Percentiles rank a stretch among this genome's conserved stretches.
phyloP scores from a whole-genome alignment of 2,888 invertebrate genomes.

The Drosophila putrida region DNA sequence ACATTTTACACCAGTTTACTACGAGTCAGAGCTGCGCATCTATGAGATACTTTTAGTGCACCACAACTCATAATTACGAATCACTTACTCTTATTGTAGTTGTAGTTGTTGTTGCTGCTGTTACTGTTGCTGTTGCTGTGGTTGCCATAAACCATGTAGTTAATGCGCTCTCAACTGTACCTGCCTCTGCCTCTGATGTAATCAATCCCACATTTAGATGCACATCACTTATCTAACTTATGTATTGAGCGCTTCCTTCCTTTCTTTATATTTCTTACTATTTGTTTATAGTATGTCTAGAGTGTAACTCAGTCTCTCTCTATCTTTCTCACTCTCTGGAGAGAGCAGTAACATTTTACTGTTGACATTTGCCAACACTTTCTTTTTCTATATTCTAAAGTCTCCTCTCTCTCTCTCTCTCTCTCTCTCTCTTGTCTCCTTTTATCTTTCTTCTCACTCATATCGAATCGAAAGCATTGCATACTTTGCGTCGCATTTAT shows the following conservation, averaged over 20 bases:
- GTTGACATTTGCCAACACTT: no score
- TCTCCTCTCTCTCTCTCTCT: no score
- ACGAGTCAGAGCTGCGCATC: constrained; percentile 32
- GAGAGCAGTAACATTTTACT: background rate
- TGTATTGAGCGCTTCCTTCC: background rate
- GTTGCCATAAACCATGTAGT: constrained; percentile 11
- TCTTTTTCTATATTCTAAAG: no score
- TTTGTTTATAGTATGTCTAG: background rate
- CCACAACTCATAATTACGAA: constrained; percentile 36
- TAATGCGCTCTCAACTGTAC: constrained; percentile 17
- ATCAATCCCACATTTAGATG: constrained; percentile 17
- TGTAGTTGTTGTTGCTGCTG: constrained; percentile 8
- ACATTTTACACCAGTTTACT: constrained; percentile 72
- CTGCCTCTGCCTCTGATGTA: constrained; percentile 24
- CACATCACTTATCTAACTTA: constrained; percentile 1
- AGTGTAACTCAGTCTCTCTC: background rate
- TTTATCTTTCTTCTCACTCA: background rate
- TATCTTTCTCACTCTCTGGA: no score
- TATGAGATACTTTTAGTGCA: constrained; percentile 46
- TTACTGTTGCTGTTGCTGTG: constrained; percentile 21
- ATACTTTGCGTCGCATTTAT: constrained; percentile 44
- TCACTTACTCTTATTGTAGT: constrained; percentile 13
- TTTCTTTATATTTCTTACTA: background rate
- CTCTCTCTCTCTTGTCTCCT: background rate
- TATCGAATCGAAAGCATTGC: constrained; percentile 29